Base-by-base conservation (phyloP, 2,113 vertebrate species). In the Corythaeola cristata region DNA sequence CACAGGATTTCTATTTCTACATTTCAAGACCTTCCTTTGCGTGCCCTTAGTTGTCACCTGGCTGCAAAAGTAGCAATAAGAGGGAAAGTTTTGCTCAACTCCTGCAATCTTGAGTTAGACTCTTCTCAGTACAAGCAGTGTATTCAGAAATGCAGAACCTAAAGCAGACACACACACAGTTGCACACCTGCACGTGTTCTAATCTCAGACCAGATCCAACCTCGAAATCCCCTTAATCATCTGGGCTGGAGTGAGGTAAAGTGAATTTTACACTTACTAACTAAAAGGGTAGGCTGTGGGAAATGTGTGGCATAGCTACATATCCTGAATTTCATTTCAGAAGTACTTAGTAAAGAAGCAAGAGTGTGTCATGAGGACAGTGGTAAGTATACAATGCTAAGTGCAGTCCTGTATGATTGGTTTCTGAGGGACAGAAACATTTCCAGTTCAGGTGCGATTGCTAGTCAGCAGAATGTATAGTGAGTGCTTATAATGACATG, bases 131-230 rank as follows among this genome's bases (percentile, higher is more conserved):
- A 37, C 8, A 64, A 72, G 6, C 6, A 30, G 5, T 16, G 7
- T 49, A 23, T 45, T 74, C 50, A 56, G 50, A 84, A 47, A 62
- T n/a, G 12, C 26, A 47, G 63, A 86, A 64, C 41, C 18, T 33
- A 37, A 49, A 67, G n/a, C 24, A 49, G 11, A 12, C 5, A 2
- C 12, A 67, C 0, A 2, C 4, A 22, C 19, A 4, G 1, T 62
- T 77, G 22, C 7, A 74, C 9, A 41, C 4, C 30, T 59, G 5
- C 19, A 26, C 1, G 1, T 45, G 5, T 35, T 60, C 12, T 56
- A 33, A 58, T 81, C 45, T 60, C 44, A 80, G 12, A 45, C 10
- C 39, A n/a, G 18, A 69, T 49, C 30, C n/a, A 37, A 2, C 16
- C 11, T 82, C 15, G 13, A 53, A 77, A 86, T 77, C 66, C 11